Evolutionary conservation across 1,140 invertebrate genomes (phyloP).

Genomic region (Drosophila ironensis): DNA sequence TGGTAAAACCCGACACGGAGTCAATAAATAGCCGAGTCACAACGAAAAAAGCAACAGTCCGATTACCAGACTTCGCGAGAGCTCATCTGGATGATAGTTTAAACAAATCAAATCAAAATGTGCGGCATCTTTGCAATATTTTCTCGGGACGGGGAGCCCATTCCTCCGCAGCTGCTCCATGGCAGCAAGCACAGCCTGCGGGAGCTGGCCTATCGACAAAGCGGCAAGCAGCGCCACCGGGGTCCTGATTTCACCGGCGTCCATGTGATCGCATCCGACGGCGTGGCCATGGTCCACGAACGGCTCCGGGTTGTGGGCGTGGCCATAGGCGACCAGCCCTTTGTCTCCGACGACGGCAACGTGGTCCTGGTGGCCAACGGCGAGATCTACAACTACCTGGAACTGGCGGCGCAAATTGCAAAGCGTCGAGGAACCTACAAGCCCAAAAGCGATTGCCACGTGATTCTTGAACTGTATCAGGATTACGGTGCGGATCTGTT

Average conservation of each 20-base stretch:
- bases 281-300: constrained; percentile 77
- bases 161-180: constrained; percentile 28
- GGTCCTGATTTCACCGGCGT: constrained; percentile 81
- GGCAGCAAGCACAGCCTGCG: constrained; percentile 58
- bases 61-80: too few species aligned
- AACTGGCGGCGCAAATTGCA: constrained; percentile 60
- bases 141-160: constrained; percentile 51
- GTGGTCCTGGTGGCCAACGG: constrained; percentile 73
- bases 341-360: constrained; percentile 62
- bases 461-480: constrained; percentile 88
- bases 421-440: constrained; percentile 83
- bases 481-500: constrained; percentile 85
- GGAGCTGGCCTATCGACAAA: constrained; percentile 76
- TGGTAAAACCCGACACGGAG: too few species aligned
- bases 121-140: constrained; percentile 81
- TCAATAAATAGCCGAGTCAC: too few species aligned
- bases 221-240: constrained; percentile 77
- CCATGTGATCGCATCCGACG: constrained; percentile 52
- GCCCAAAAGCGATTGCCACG: constrained; percentile 90
- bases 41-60: too few species aligned
- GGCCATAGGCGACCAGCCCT: constrained; percentile 68
- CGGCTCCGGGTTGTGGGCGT: constrained; percentile 69
- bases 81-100: too few species aligned
- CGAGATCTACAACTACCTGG: constrained; percentile 81
- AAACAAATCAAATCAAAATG: too few species aligned